Evolutionary conservation across 2,113 vertebrate species (phyloP), one percentile per base, ranked within the genome.

Genomic region (Numida meleagris): DNA sequence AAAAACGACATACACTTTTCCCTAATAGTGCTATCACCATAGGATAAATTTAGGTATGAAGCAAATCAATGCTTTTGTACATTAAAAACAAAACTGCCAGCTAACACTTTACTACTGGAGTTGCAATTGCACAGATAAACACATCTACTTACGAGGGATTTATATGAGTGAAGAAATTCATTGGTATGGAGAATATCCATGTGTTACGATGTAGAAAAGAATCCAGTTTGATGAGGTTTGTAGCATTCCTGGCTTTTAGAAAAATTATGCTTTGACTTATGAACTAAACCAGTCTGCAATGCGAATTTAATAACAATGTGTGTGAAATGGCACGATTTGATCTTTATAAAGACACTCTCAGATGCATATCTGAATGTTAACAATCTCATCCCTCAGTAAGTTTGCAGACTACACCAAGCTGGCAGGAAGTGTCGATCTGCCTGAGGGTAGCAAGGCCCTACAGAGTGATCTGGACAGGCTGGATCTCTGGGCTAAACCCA

Each of bases 121-220:
- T 42, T 73, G 24, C 24, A 70, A 42, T 73, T 62, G 70, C 45
- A 88, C 18, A 82, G 51, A n/a, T 20, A 82, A 53, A 72, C 88
- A 46, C 12, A 66, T 72, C 38, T 42, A 38, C 16, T 83, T 86
- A 90, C 59, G 12, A 71, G 29, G 12, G 36, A 43, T 78, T 67
- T 86, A n/a, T 55, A 78, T 19, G 3, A 0, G 74, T 57, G 45
- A 80, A 90, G 71, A 7, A 14, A 86, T 87, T 89, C 2, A 6
- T 48, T 82, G 46, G 53, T 58, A 81, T 59, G 38, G 51, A 81
- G 36, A 66, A 31, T 86, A 83, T 19, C 62, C 58, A 50, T 66
- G 61, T 84, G 46, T 34, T 84, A 82, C 50, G 58, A 84, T 57
- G 65, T 27, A 88, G 76, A 83, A 82, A 94, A 92, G 38, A 79